Evolutionary conservation across 1,140 invertebrate species (phyloP).

Genomic region (Zophobas morio): DNA sequence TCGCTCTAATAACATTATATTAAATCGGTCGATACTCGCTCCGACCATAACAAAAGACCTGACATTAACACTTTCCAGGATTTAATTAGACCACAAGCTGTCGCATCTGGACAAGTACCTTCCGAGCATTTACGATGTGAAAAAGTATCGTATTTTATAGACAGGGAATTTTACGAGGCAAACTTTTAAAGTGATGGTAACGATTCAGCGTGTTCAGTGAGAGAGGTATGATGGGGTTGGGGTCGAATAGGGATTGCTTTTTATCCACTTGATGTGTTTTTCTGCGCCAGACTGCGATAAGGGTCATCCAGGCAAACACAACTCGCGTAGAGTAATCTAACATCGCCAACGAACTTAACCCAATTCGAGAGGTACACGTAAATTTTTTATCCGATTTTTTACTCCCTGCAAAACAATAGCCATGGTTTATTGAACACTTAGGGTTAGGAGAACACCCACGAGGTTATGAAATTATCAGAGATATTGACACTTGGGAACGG

Average conservation of each 20-base stretch:
- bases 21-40: no score
- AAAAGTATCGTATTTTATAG: slow-evolving; percentile 34
- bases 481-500: no score
- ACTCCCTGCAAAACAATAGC: slow-evolving; percentile 16
- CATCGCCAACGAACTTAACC: slow-evolving; percentile 35
- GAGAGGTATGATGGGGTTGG: slow-evolving; percentile 43
- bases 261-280: slow-evolving; percentile 64
- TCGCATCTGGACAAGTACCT: slow-evolving; percentile 4
- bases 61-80: slow-evolving; percentile 5
- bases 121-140: slow-evolving; percentile 35
- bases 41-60: neutral
- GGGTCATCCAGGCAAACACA: slow-evolving; percentile 59
- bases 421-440: slow-evolving; percentile 11
- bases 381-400: slow-evolving; percentile 38
- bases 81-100: slow-evolving; percentile 32
- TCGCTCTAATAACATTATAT: no score
- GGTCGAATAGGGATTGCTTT: slow-evolving; percentile 58
- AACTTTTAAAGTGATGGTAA: slow-evolving; percentile 44
- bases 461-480: no score
- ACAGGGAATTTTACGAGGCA: slow-evolving; percentile 35
- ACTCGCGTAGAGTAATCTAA: slow-evolving; percentile 39
- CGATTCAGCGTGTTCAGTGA: slow-evolving; percentile 43
- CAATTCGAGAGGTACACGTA: slow-evolving; percentile 24
- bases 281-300: slow-evolving; percentile 61
- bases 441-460: no score